A percentile compares a stretch with the other conserved stretches of the same genome.
These are phyloP conservation scores for Crematogaster levior DNA, from an alignment of 2,888 invertebrate species.

Conservation along the genomic window DNA sequence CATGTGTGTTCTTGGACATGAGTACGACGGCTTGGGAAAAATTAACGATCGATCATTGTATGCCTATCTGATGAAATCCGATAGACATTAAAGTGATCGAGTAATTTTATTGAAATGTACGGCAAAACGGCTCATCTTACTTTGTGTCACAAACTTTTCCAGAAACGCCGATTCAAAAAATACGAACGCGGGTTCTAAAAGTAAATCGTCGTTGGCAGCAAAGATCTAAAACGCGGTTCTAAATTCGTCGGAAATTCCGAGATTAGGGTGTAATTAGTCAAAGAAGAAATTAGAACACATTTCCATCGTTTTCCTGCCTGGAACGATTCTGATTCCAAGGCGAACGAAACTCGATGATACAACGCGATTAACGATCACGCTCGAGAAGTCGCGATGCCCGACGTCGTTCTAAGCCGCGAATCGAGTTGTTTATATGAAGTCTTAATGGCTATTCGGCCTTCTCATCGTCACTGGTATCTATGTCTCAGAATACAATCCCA, in stretches of 20 bases:
- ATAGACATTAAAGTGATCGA: background rate
- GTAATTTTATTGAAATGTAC: background rate
- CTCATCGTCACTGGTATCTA: conserved; percentile 29
- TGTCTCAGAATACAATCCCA: conserved; percentile 60
- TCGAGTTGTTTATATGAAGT: conserved; percentile 65
- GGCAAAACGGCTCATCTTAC: background rate
- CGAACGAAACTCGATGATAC: background rate
- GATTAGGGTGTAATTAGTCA: conserved; percentile 13
- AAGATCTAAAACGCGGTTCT: background rate
- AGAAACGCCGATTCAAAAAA: background rate
- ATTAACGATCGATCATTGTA: conserved; percentile 30
- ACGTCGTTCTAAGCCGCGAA: conserved; percentile 29
- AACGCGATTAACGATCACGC: conserved; percentile 61
- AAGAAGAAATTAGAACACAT: background rate
- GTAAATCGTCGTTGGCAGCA: background rate
- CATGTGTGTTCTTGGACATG: background rate
- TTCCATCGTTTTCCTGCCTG: background rate
- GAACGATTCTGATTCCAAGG: conserved; percentile 40
- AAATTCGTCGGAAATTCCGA: background rate
- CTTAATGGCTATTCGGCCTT: conserved; percentile 71
- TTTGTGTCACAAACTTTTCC: background rate
- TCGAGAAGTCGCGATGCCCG: conserved; percentile 46
- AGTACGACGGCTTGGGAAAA: background rate
- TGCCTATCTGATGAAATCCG: background rate
- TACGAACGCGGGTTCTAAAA: background rate